These are phyloP conservation scores for Rhea pennata DNA, from an alignment of 2,113 vertebrate species.

Conservation along the genomic window DNA sequence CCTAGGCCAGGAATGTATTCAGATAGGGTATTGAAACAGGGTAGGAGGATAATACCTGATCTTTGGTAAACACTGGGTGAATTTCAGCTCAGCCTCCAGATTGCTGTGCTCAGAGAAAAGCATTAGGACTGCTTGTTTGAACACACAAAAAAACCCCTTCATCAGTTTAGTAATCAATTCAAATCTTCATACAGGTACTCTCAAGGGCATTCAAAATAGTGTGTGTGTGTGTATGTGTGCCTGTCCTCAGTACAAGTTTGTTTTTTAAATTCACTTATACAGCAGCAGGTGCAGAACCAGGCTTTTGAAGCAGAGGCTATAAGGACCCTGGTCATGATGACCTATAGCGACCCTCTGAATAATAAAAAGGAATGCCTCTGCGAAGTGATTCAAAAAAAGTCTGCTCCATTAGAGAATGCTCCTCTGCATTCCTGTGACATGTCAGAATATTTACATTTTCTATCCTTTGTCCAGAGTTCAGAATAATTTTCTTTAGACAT, in stretches of 20 bases:
- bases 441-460: neutral
- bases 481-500: neutral
- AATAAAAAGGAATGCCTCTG: neutral
- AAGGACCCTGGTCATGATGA: neutral
- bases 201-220: neutral
- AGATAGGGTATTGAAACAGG: neutral
- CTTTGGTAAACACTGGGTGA: slow-evolving; percentile 17
- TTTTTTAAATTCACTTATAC: neutral
- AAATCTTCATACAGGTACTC: neutral
- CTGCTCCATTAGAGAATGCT: neutral
- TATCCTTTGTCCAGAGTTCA: neutral
- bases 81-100: slow-evolving; percentile 23
- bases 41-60: slow-evolving; percentile 21
- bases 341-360: neutral
- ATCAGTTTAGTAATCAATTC: neutral
- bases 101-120: neutral
- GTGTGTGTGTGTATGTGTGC: neutral
- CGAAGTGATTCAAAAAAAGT: neutral
- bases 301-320: neutral
- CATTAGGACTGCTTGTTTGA: neutral
- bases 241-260: neutral
- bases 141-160: neutral
- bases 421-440: rapidly evolving
- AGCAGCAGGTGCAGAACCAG: neutral
- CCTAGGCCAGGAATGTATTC: slow-evolving; percentile 24